phyloP scores from a whole-genome alignment of 2,797 vertebrate genomes.

The Danio albolineatus region DNA sequence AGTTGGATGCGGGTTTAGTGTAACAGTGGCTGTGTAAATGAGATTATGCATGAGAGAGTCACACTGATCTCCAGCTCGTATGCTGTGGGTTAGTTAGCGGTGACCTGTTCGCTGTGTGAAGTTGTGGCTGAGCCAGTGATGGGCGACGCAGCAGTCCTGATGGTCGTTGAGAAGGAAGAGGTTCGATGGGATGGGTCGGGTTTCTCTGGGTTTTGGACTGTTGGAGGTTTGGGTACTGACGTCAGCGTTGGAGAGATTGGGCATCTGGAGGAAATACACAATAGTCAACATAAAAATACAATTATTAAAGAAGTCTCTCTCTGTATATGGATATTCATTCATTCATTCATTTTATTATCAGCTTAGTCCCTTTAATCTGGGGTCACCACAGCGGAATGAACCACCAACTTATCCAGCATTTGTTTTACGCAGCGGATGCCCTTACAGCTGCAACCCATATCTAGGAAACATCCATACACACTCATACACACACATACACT shows the following conservation, averaged over 20 bases:
- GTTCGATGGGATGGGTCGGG: constrained; percentile 80
- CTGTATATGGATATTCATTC: too few relatives aligned
- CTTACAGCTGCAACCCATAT: too few relatives aligned
- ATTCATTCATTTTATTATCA: too few relatives aligned
- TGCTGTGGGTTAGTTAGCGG: neutral
- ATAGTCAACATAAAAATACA: neutral
- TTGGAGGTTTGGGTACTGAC: constrained; percentile 63
- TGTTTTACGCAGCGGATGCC: too few relatives aligned
- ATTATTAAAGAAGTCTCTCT: neutral
- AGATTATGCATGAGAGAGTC: constrained; percentile 31
- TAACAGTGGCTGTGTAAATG: constrained; percentile 46
- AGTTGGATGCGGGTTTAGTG: constrained; percentile 70
- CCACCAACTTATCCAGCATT: too few relatives aligned
- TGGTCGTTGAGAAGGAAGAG: constrained; percentile 85
- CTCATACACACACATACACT: too few relatives aligned
- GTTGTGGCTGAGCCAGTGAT: constrained; percentile 81
- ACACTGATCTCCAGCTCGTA: constrained; percentile 35
- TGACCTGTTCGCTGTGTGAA: constrained; percentile 77
- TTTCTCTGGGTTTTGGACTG: constrained; percentile 68
- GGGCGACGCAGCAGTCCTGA: constrained; percentile 79
- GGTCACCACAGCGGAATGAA: too few relatives aligned
- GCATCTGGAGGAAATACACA: constrained; percentile 71
- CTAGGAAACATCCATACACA: too few relatives aligned
- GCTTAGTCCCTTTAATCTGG: too few relatives aligned
- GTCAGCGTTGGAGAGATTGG: constrained; percentile 76